Evolutionary conservation across 2,888 invertebrate species (phyloP).

Genomic region (Argyresthia goedartella): DNA sequence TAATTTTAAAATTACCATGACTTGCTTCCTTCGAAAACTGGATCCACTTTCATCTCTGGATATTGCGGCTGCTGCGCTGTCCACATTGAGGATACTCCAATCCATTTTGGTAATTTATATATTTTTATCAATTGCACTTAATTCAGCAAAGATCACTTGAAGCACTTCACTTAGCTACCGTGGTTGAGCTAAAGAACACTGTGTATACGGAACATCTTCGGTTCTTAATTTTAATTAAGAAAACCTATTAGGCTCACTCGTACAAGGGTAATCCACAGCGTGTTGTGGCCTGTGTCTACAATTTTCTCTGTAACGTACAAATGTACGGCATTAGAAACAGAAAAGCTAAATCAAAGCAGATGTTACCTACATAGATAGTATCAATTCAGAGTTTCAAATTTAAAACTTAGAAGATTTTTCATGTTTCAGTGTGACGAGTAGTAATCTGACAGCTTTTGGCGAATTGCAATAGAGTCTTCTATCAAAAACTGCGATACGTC

Average conservation of each 20-base stretch:
- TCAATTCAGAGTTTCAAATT: too few species aligned
- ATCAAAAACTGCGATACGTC: too few species aligned
- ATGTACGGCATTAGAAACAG: conserved; percentile 22
- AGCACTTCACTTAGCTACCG: conserved; percentile 9
- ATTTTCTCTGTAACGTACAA: conserved; percentile 23
- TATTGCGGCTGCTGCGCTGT: conserved; percentile 75
- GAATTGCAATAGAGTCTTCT: too few species aligned
- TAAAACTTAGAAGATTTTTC: too few species aligned
- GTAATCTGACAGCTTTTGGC: too few species aligned
- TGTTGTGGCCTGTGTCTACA: conserved; percentile 22
- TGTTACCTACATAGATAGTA: background rate
- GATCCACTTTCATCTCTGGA: conserved; percentile 76
- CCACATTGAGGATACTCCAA: conserved; percentile 79
- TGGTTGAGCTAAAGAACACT: background rate
- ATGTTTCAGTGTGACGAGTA: too few species aligned
- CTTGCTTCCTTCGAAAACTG: conserved; percentile 60
- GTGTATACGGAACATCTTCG: background rate
- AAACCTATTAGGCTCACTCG: too few species aligned
- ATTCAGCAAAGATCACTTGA: conserved; percentile 11
- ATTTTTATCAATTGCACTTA: conserved; percentile 8
- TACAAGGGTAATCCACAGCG: conserved; percentile 18
- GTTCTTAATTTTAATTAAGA: too few species aligned
- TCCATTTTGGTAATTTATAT: conserved; percentile 63
- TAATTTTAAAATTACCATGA: conserved; percentile 40
- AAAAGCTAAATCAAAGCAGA: conserved; percentile 20